Evolutionary conservation across 2,797 vertebrate genomes (phyloP).

Genomic region (Australoheros facetus): DNA sequence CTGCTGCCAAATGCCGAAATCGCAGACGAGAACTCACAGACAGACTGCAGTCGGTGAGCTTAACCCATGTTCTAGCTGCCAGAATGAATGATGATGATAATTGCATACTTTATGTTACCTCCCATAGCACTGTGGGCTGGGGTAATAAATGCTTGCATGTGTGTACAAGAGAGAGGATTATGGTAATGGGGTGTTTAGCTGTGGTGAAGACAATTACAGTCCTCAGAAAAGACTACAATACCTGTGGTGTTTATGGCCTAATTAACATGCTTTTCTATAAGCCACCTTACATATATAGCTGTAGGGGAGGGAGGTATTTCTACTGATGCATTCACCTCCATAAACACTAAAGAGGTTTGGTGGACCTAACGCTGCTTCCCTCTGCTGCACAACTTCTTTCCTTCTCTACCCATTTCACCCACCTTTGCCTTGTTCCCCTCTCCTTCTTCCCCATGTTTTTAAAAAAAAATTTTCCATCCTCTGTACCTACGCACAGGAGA

Average conservation of each 20-base stretch:
- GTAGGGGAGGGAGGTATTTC: conserved; percentile 20
- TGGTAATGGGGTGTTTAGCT: conserved; percentile 37
- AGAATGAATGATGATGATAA: conserved; percentile 46
- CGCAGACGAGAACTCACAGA: conserved; percentile 94
- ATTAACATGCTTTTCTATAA: conserved; percentile 44
- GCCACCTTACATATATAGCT: conserved; percentile 14
- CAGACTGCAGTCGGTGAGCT: conserved; percentile 92
- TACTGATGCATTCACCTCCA: conserved; percentile 25
- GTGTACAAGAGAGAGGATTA: conserved; percentile 20
- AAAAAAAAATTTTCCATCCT: conserved; percentile 40
- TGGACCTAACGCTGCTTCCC: conserved; percentile 12
- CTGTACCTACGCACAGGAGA: conserved; percentile 84
- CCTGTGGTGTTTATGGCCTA: conserved; percentile 27
- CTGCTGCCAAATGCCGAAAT: conserved; percentile 95
- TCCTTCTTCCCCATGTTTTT: background rate
- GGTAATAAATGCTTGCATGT: conserved; percentile 42
- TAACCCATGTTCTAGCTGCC: conserved; percentile 33
- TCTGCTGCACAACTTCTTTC: conserved; percentile 7
- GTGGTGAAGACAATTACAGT: conserved; percentile 32
- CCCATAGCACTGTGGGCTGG: conserved; percentile 16
- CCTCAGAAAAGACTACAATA: conserved; percentile 31
- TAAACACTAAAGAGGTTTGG: conserved; percentile 6
- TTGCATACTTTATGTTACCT: conserved; percentile 35
- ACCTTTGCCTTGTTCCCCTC: conserved; percentile 3
- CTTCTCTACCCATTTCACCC: conserved; percentile 24